A percentile compares a stretch with the other conserved stretches of the same genome.
Evolutionary conservation across 2,113 vertebrate species (phyloP).

Genomic region (Phyllostomus hastatus): DNA sequence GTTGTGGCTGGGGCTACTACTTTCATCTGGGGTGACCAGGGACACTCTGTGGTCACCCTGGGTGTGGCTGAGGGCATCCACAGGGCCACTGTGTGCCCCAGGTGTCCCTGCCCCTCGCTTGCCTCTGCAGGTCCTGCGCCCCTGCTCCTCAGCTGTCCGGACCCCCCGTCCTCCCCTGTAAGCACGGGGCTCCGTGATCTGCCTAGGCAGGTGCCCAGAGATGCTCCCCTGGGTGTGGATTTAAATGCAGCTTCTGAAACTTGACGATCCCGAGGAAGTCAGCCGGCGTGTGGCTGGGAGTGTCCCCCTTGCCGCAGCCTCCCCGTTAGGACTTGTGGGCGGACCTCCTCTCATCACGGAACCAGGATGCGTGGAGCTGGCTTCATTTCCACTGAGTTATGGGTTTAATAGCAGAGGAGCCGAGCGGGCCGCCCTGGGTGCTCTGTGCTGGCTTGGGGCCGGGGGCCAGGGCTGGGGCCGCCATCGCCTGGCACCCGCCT

Average conservation of each 20-base stretch:
- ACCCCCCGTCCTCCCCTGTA: neutral
- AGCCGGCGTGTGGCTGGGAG: rapidly evolving
- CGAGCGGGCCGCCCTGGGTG: neutral
- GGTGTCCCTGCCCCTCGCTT: rapidly evolving
- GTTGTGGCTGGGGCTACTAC: neutral
- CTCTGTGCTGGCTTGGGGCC: neutral
- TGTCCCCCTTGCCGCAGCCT: rapidly evolving
- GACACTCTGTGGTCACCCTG: neutral
- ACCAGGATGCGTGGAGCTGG: neutral
- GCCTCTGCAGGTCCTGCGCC: neutral
- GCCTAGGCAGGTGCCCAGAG: rapidly evolving
- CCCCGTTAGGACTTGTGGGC: neutral
- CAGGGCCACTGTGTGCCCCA: neutral
- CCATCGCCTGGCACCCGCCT: neutral
- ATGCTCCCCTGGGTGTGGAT: neutral
- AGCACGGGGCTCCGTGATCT: neutral
- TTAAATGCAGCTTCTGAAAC: neutral
- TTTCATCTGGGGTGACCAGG: neutral
- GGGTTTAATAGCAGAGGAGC: conserved; percentile 49
- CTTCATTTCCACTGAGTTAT: neutral
- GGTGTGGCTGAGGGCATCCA: neutral
- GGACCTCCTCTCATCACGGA: neutral
- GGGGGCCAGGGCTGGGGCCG: neutral
- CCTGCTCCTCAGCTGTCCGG: neutral
- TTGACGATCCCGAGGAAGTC: rapidly evolving